Base-by-base conservation (phyloP, 2,888 invertebrate species). In the Strigamia transsilvanica region DNA sequence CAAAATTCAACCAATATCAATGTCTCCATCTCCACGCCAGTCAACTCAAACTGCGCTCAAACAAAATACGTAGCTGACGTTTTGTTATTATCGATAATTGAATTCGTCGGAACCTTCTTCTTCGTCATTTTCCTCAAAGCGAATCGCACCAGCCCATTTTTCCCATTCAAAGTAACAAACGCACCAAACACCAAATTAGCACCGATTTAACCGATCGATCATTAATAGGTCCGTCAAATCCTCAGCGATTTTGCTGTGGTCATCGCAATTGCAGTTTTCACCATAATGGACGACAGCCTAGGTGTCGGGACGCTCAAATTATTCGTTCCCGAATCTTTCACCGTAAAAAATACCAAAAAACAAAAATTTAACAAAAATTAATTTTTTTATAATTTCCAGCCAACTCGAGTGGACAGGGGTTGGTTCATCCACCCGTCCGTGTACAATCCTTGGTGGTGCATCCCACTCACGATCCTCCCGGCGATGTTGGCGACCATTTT, bases 211-310 rank as follows among this genome's bases (percentile, higher is more conserved):
- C 34, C n/a, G 23, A 12, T 13, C 12, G 32, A 73, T 23, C 23
- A 18, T 27, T 73, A 6, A 38, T 84, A 89, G 89, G 86, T 88
- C n/a, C 88, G 90, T 18, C 87, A 87, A 81, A 85, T 87, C 38
- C 83, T 90, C 56, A 88, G 89, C 80, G 90, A 90, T 85, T 90
- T 90, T 85, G 88, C 89, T 15, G 90, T 90, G 2, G 86, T 90
- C 46, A 87, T 90, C 78, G 88, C 90, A 21, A 90, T 90, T 80
- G 84, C 88, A 5, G 9, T 86, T 1, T 89, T 90, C 88, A 89
- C 90, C 0, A 84, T 85, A 0, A 18, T 89, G 7, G 89, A 90
- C 18, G 82, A 85, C 79, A 79, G 82, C 10, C 85, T 89, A 13
- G 89, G 89, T 0, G 85, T 89, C 7, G 85, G 85, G 10, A 90